Base-by-base conservation (phyloP, 2,888 invertebrate species). In the Philhelius pedissequus region DNA sequence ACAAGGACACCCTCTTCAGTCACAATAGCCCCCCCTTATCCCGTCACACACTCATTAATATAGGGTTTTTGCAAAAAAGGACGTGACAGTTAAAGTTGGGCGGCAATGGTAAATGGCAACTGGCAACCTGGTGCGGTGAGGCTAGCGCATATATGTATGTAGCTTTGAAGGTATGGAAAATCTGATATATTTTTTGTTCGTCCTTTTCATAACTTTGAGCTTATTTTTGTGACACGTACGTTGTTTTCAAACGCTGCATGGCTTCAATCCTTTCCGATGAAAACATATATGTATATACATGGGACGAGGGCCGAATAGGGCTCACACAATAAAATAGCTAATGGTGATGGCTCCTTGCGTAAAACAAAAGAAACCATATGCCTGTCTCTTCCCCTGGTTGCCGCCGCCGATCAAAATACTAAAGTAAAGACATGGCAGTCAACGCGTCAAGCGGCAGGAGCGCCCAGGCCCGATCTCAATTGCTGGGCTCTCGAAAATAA, bases 331-430 rank as follows among this genome's bases (percentile, higher is more conserved):
- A 69, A 64, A 70, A 80, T 66, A 75, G 84, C 84, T 80, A 79
- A 78, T 78, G 77, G 76, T 69, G 76, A 60, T 68, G 79, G 84
- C 66, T 84, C 38, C 75, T 84, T 84, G 58, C 54, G 75, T 80
- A 40, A 71, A 84, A 84, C 84, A 84, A 84, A 84, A 84, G 84
- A 84, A 84, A 80, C 75, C 84, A 76, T 84, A 84, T 80, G 84
- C 71, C 68, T 74, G 64, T 20, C 71, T 58, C 56, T 30, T 1
- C 40, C 60, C 18, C 4, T 35, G 35, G n/a, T 35, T 56, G n/a
- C n/a, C 15, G 1, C 0, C 22, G n/a, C 7, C 22, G 11, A 11
- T 56, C n/a, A n/a, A n/a, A n/a, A 15, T 11, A 3, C 30, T 69
- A 69, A n/a, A n/a, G 83, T 54, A 30, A 38, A 30, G 66, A 40